phyloP scores from a whole-genome alignment of 2,113 vertebrate species.

The Neopipo cinnamomea region DNA sequence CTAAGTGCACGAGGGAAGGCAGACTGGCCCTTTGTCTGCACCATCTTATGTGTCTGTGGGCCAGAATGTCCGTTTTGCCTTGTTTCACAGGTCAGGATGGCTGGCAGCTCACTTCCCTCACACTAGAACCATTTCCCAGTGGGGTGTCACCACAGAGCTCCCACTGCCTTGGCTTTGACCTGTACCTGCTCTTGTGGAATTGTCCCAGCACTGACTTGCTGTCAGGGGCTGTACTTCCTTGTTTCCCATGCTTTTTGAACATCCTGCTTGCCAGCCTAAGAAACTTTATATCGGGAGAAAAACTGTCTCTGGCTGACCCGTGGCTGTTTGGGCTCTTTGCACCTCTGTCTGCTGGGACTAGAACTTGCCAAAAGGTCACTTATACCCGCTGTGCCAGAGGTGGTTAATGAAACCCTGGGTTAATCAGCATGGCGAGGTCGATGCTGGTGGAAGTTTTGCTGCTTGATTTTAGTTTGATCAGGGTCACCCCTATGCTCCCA shows the following conservation, averaged over 20 bases:
- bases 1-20: not conserved
- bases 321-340: not conserved
- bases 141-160: not conserved
- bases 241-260: not conserved
- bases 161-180: not conserved
- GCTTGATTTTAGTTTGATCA: not conserved
- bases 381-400: not conserved
- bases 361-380: not conserved
- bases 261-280: not conserved
- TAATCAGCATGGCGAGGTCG: not conserved
- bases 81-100: not conserved
- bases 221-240: not conserved
- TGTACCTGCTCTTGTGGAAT: not conserved
- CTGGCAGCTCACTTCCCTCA: rapidly evolving
- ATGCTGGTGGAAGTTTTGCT: not conserved
- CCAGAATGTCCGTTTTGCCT: not conserved
- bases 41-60: not conserved
- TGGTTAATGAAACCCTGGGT: not conserved
- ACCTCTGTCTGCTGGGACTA: not conserved
- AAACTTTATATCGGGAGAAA: not conserved
- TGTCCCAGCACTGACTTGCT: not conserved
- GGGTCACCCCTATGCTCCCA: not conserved
- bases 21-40: not conserved
- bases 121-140: rapidly evolving
- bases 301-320: not conserved